phyloP scores from a whole-genome alignment of 2,797 vertebrate genomes.

The Neomorphus geoffroyi region DNA sequence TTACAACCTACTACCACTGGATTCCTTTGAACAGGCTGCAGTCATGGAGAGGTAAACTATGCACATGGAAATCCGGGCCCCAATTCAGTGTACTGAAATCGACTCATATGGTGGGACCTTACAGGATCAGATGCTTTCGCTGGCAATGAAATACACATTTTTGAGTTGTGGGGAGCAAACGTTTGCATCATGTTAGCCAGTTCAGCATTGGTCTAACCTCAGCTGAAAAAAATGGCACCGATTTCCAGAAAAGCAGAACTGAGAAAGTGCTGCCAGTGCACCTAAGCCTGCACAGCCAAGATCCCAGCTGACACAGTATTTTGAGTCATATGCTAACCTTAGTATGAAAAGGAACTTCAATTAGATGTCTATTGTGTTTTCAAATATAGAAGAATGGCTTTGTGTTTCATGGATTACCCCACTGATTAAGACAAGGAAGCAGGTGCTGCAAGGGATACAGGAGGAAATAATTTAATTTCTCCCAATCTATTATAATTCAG shows the following conservation, averaged over 20 bases:
- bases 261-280: background rate
- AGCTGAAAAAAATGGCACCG: background rate
- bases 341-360: conserved; percentile 25
- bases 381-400: conserved; percentile 49
- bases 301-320: conserved; percentile 1
- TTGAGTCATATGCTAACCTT: conserved; percentile 14
- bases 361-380: conserved; percentile 43
- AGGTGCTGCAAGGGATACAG: conserved; percentile 25
- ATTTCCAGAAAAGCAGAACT: background rate
- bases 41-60: background rate
- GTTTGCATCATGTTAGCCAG: background rate
- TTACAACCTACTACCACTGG: background rate
- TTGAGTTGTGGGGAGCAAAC: background rate
- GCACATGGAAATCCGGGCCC: background rate
- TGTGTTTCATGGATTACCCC: conserved; percentile 9
- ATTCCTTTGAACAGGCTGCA: background rate
- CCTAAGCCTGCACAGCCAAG: background rate
- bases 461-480: conserved; percentile 21
- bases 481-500: background rate
- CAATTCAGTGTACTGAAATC: background rate
- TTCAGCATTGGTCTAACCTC: background rate
- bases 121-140: background rate
- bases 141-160: background rate
- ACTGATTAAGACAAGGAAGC: conserved; percentile 41
- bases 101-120: background rate